These are phyloP conservation scores for Poecile montanus DNA, from an alignment of 2,797 vertebrate species.

Conservation along the genomic window DNA sequence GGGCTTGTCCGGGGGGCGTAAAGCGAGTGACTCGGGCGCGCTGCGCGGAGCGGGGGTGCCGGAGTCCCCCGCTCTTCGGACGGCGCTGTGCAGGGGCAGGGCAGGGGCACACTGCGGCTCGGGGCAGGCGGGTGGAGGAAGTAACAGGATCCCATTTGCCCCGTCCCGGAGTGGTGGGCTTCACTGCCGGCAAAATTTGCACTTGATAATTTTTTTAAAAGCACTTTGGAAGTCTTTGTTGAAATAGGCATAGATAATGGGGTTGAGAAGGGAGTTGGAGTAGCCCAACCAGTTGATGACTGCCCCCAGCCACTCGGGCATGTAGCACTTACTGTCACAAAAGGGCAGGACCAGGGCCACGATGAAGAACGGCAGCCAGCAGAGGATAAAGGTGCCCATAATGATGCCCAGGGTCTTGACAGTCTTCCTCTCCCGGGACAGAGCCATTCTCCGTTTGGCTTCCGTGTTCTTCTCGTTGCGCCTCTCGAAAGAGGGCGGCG, in stretches of 20 bases:
- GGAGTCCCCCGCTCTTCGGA: not conserved
- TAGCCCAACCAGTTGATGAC: constrained; percentile 98
- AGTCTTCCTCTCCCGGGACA: constrained; percentile 93
- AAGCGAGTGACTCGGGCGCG: not conserved
- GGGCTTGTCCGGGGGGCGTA: not conserved
- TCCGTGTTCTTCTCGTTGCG: constrained; percentile 86
- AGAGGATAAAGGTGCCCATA: constrained; percentile 98
- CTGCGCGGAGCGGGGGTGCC: not conserved
- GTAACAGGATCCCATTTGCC: not conserved
- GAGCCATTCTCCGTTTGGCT: constrained; percentile 88
- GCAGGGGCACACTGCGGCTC: not conserved
- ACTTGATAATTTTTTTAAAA: constrained; percentile 96
- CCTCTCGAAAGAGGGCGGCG: constrained; percentile 77
- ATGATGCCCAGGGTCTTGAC: constrained; percentile 98
- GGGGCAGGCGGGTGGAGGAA: not conserved
- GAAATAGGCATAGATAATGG: constrained; percentile 98
- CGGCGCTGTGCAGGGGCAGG: not conserved
- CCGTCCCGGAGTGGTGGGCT: not conserved
- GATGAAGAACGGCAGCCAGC: constrained; percentile 98
- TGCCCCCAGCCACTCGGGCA: constrained; percentile 89
- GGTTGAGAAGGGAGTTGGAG: constrained; percentile 97
- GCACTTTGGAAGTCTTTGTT: constrained; percentile 99
- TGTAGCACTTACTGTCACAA: constrained; percentile 89
- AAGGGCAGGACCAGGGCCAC: constrained; percentile 95
- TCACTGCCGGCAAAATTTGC: constrained; percentile 90